phyloP scores from a whole-genome alignment of 2,888 invertebrate species.

The Sipha maydis region DNA sequence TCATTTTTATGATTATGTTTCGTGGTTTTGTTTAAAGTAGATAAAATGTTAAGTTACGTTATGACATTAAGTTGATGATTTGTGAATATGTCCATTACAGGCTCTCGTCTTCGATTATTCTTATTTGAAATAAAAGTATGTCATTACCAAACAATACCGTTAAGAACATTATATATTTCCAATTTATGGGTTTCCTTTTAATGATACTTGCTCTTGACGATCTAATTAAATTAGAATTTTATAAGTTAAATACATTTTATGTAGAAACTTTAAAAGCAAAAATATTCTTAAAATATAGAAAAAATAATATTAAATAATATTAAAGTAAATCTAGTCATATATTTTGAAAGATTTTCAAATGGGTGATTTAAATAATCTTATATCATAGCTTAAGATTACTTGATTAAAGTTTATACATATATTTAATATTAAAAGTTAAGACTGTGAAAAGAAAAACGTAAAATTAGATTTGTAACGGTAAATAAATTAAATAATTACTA shows the following conservation, averaged over 20 bases:
- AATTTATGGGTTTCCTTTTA: background rate
- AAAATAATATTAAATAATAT: background rate
- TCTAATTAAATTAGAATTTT: too few relatives aligned
- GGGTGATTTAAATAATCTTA: background rate
- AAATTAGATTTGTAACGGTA: too few relatives aligned
- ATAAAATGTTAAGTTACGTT: background rate
- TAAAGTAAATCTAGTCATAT: background rate
- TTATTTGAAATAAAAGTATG: constrained; percentile 23
- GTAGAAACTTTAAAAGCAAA: background rate
- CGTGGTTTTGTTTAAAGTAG: constrained; percentile 5
- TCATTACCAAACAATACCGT: constrained; percentile 8
- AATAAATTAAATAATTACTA: too few relatives aligned
- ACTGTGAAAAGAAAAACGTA: too few relatives aligned
- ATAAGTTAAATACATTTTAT: too few relatives aligned
- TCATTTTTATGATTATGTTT: constrained; percentile 2
- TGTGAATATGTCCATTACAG: constrained; percentile 7
- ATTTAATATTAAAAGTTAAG: too few relatives aligned
- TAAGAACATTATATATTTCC: constrained; percentile 17
- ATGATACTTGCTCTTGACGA: background rate
- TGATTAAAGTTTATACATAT: too few relatives aligned
- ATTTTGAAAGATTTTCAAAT: background rate
- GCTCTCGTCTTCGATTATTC: background rate
- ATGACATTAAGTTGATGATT: constrained; percentile 13
- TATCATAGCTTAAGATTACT: background rate
- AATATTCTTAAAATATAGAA: background rate